These are phyloP conservation scores for Pangasianodon gigas DNA, from an alignment of 2,113 vertebrate species.

Conservation along the genomic window DNA sequence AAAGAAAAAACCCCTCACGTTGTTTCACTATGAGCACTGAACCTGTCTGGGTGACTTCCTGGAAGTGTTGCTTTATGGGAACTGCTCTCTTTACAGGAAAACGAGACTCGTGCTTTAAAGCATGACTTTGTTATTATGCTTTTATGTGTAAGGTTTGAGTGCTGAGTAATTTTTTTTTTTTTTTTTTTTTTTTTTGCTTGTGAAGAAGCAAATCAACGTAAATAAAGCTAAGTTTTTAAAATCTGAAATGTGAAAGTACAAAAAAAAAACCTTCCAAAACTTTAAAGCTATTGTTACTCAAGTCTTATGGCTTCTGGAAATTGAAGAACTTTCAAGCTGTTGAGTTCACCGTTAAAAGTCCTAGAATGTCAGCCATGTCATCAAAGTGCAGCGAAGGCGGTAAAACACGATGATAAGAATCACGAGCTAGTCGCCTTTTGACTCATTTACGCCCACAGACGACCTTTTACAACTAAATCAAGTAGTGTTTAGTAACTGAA, in stretches of 20 bases:
- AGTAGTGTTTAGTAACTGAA: not conserved
- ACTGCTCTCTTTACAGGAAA: not conserved
- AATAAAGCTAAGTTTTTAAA: not conserved
- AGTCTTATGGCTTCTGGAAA: not conserved
- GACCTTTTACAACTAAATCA: not conserved
- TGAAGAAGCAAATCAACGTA: not conserved
- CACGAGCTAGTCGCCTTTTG: not conserved
- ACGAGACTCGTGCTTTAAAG: not conserved
- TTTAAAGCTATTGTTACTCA: not conserved
- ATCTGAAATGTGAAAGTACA: not conserved
- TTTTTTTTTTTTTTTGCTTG: not conserved
- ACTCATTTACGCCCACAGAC: not conserved
- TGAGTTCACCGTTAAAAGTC: too few species aligned
- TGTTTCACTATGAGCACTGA: conserved; percentile 14
- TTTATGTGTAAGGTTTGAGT: not conserved
- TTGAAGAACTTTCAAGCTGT: not conserved
- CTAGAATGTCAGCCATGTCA: not conserved
- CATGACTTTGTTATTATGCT: not conserved
- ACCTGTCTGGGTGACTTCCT: not conserved
- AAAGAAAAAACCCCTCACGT: not conserved
- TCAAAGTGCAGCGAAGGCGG: not conserved
- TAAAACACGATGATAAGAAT: not conserved
- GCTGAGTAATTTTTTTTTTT: not conserved
- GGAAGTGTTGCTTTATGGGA: conserved; percentile 4
- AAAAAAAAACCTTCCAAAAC: not conserved